These are phyloP conservation scores for Bombus impatiens DNA, from an alignment of 1,140 invertebrate genomes.

Conservation along the genomic window DNA sequence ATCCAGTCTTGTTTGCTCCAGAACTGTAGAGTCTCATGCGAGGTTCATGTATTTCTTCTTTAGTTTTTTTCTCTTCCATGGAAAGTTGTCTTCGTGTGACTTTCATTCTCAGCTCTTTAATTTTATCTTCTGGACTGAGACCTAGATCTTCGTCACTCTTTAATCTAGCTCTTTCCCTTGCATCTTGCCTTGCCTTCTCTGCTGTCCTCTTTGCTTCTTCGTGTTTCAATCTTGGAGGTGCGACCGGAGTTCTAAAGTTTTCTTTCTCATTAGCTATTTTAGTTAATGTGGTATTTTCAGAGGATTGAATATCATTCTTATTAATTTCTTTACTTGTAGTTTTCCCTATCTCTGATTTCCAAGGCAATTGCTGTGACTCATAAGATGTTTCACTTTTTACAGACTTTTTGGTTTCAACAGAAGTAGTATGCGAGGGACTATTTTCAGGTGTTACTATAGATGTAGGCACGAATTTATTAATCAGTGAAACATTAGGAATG, in stretches of 20 bases:
- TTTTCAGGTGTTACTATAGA: constrained; percentile 59
- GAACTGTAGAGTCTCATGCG: constrained; percentile 72
- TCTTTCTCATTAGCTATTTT: constrained; percentile 9
- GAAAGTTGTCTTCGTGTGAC: constrained; percentile 76
- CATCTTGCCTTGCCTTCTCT: constrained; percentile 86
- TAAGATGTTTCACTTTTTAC: constrained; percentile 41
- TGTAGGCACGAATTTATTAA: constrained; percentile 69
- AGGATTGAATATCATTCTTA: background rate
- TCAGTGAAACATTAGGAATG: constrained; percentile 24
- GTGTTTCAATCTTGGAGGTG: constrained; percentile 79
- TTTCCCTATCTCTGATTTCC: constrained; percentile 15
- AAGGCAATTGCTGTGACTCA: background rate
- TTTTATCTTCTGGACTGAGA: constrained; percentile 88
- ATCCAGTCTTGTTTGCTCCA: constrained; percentile 59
- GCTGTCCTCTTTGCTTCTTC: constrained; percentile 82
- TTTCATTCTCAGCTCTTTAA: constrained; percentile 83
- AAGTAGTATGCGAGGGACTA: constrained; percentile 71
- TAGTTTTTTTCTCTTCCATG: constrained; percentile 72
- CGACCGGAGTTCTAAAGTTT: constrained; percentile 80
- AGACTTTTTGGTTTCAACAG: constrained; percentile 70
- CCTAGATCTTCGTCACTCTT: constrained; percentile 89
- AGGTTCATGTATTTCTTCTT: constrained; percentile 73
- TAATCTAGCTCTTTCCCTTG: constrained; percentile 86
- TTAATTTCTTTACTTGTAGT: background rate
- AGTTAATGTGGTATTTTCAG: background rate